Evolutionary conservation across 2,888 invertebrate genomes (phyloP).

Genomic region (Marasmarcha lunaedactyla): DNA sequence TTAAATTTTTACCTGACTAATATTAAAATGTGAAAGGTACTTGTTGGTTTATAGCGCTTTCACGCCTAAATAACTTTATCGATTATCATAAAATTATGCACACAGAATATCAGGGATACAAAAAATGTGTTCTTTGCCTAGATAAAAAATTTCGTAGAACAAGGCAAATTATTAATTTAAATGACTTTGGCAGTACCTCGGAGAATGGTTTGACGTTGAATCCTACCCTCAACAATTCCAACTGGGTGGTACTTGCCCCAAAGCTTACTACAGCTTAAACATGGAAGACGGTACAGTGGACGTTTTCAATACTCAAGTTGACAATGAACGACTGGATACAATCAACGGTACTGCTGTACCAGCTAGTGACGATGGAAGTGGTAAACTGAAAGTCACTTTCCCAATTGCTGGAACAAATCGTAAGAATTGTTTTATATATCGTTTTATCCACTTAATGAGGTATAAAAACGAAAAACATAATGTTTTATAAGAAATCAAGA

Average conservation of each 20-base stretch:
- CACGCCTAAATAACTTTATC: too few relatives aligned
- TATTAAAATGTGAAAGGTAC: too few relatives aligned
- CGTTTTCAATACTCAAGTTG: constrained; percentile 35
- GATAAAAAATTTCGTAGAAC: too few relatives aligned
- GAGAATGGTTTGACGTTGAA: constrained; percentile 40
- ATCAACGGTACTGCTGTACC: constrained; percentile 29
- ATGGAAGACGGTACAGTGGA: constrained; percentile 20
- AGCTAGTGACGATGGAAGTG: constrained; percentile 68
- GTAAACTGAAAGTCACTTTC: constrained; percentile 72
- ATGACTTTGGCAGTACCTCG: constrained; percentile 20
- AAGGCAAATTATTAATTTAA: too few relatives aligned
- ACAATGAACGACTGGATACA: constrained; percentile 23
- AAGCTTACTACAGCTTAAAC: constrained; percentile 27
- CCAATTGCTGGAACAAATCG: constrained; percentile 22
- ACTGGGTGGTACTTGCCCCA: constrained; percentile 29
- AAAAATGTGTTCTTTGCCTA: too few relatives aligned
- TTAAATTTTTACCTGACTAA: too few relatives aligned
- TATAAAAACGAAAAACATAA: too few relatives aligned
- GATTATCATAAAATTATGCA: too few relatives aligned
- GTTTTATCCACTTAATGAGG: too few relatives aligned
- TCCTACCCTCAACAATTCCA: constrained; percentile 33
- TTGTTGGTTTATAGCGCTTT: too few relatives aligned
- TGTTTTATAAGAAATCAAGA: too few relatives aligned
- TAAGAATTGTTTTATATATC: not conserved
- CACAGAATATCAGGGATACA: too few relatives aligned